Base-by-base conservation (phyloP, 2,113 vertebrate species). In the Mustela lutreola region DNA sequence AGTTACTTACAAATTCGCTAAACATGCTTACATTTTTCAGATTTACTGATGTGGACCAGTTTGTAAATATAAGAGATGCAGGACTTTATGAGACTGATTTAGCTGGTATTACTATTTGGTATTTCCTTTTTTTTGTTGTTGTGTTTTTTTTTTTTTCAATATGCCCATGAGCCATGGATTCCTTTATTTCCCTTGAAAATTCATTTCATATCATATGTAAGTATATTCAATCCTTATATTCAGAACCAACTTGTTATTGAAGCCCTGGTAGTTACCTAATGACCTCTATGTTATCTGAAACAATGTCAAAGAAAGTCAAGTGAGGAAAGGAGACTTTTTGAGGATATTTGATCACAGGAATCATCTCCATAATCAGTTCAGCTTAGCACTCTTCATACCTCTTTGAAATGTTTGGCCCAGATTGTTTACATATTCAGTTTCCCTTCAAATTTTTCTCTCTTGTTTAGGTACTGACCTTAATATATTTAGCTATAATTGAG, bases 1-100 rank as follows among this genome's bases (percentile, higher is more conserved):
- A 93, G 4, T 84, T 91, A 67, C 73, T 95, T 96, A 92, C 67
- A 92, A 88, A 92, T 92, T n/a, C 87, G 39, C 33, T 92, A 33
- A 78, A 86, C 18, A 86, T 92, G 58, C 16, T 71, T 94, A 81
- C 18, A 48, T 65, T 88, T 96, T 91, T 85, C 6, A 58, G 14
- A 91, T 73, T 95, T 93, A 73, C 89, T 95, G 22, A 48, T 56
- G 42, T 71, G 14, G 45, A 83, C 36, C 62, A 82, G 7, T 45
- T 85, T 83, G 26, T 81, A 50, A 89, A 18, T 58, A 70, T 70
- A 76, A 88, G 81, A 83, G 31, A 65, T 81, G 8, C 12, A 22
- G 15, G 73, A 78, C 15, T 63, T 58, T 19, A 18, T 81, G 24
- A 67, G 11, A 87, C 10, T 56, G 14, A 83, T 89, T 84, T 76